Evolutionary conservation across 2,113 vertebrate genomes (phyloP), one percentile per base, ranked within the genome.

Genomic region (Ramphastos sulfuratus): DNA sequence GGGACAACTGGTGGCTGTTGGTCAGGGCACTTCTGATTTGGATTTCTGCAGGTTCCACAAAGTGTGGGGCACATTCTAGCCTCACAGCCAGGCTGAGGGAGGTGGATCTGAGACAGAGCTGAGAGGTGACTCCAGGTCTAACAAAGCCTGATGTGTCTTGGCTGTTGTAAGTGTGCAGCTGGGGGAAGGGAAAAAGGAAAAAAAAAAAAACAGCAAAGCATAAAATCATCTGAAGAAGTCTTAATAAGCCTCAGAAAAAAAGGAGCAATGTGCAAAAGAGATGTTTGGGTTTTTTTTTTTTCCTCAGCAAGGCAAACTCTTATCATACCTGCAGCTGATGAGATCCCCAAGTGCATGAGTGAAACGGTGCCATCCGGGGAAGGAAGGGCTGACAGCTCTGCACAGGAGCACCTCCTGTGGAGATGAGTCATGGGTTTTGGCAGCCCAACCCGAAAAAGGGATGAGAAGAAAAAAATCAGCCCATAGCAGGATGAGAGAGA

Each of bases 351-450:
- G 91, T 82, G 89, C 92, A 93, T 95, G 94, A 94, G 95, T 89
- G 92, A 91, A 95, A 92, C 39, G 54, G 92, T 93, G 95, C 92
- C 87, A 90, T 74, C 90, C 44, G 69, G 86, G 84, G 87, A 90
- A 87, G 60, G 90, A 94, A 73, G 56, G 93, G 87, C 94, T 93
- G 93, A 94, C 94, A 95, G 88, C 83, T 89, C 90, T 80, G 77
- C 79, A 84, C 2, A 7, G 54, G 54, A 80, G 77, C 67, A 70
- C 82, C 84, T 56, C 14, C 61, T 20, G 28, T 73, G 44, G 93
- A 90, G 95, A 91, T 73, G 93, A 94, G 79, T 95, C 87, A 92
- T 90, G 61, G 27, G 85, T 95, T 89, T 89, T 94, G 95, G 91
- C 89, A 95, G 84, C 61, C 64, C 82, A 74, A 86, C 82, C 86